phyloP scores from a whole-genome alignment of 2,113 vertebrate species.

The Martes martes region DNA sequence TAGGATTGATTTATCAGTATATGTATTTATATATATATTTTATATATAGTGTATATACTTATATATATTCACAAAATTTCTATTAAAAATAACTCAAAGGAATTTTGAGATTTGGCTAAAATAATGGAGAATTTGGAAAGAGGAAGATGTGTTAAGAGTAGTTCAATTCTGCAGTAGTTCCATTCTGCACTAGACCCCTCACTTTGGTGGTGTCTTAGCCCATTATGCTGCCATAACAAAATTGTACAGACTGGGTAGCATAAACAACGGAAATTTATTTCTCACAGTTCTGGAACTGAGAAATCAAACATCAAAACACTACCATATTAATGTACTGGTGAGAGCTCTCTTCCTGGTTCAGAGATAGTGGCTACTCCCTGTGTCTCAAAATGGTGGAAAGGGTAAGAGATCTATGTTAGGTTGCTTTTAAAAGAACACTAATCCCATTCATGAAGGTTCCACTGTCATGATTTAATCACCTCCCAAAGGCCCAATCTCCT shows the following conservation, averaged over 20 bases:
- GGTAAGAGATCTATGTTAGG: neutral
- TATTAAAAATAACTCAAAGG: neutral
- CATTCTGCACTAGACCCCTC: neutral
- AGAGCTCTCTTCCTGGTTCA: neutral
- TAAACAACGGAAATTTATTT: neutral
- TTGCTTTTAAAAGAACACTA: neutral
- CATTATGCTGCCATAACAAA: neutral
- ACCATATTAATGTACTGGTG: neutral
- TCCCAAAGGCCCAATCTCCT: neutral
- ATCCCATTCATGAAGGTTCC: neutral
- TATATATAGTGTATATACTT: neutral
- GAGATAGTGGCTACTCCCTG: neutral
- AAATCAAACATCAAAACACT: neutral
- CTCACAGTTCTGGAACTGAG: neutral
- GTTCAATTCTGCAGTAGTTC: neutral
- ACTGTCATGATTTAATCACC: neutral
- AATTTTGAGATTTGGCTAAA: neutral
- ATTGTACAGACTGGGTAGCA: neutral
- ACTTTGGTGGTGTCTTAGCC: neutral
- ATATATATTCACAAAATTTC: neutral
- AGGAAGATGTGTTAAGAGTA: neutral
- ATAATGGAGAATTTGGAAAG: neutral
- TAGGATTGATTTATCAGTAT: neutral
- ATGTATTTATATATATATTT: neutral
- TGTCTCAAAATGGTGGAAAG: neutral